Base-by-base conservation (phyloP, 2,888 invertebrate genomes). In the Clitarchus hookeri region DNA sequence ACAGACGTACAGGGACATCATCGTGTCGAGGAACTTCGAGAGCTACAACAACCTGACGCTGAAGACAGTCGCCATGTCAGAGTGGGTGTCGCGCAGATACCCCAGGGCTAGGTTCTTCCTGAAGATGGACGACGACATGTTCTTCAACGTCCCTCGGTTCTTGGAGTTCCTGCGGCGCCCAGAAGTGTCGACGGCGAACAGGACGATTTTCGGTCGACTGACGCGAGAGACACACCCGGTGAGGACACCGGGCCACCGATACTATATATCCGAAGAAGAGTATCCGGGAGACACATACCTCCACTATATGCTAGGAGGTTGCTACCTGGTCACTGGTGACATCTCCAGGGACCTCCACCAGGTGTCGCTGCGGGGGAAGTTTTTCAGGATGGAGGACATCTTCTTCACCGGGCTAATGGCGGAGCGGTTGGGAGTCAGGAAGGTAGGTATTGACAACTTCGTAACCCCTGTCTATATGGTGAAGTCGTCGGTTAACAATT, bases 261-360 rank as follows among this genome's bases (percentile, higher is more conserved):
- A 98, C 92, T 98, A 95, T 92, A 96, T 98, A 87, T 96, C 97
- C 19, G 93, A 93, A 85, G 93, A 93, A 89, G 96, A 97, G 91
- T 98, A 95, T 91, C 94, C 95, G 89, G 94, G 94, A 23, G 91
- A 93, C 6, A 93, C 95, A 87, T 98, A 96, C 92, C 98, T 98
- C 4, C 96, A 96, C 90, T 98, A 98, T 91, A 96, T 96, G n/a
- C 98, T 98, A 2, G 98, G 98, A 3, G 98, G 98, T 26, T 97
- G 98, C 19, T 98, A 98, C 92, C 92, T 98, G 85, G 91, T 98
- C 91, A 95, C 96, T 85, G 94, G 94, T 85, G 95, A 96, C 91
- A 93, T 95, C 85, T 93, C 96, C 79, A 93, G 94, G 86, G 94
- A 94, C 89, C 92, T 98, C 87, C 96, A 96, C 91, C 91, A 91